These are phyloP conservation scores for Glareola pratincola DNA, from an alignment of 2,113 vertebrate genomes.

Conservation along the genomic window DNA sequence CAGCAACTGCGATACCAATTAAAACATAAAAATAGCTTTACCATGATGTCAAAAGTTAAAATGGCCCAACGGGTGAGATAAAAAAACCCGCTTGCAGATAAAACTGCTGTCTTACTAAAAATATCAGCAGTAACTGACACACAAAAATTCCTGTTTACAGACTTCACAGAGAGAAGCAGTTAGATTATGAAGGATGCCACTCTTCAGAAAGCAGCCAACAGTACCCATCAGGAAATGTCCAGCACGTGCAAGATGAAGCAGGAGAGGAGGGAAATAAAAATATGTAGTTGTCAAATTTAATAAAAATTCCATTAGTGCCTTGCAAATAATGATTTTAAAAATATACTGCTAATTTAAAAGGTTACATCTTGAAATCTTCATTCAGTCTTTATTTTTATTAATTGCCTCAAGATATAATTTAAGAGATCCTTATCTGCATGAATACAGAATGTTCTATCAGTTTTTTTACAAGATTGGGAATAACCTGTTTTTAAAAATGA, in stretches of 20 bases:
- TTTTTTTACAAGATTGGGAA: not conserved
- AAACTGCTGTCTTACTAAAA: not conserved
- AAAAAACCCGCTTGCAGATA: not conserved
- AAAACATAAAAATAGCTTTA: not conserved
- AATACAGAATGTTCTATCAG: not conserved
- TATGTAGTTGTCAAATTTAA: not conserved
- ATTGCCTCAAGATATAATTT: not conserved
- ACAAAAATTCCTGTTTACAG: not conserved
- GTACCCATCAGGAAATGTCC: not conserved
- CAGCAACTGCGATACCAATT: not conserved
- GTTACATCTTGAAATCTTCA: not conserved
- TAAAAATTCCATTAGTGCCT: not conserved
- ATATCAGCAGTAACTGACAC: not conserved
- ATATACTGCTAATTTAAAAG: not conserved
- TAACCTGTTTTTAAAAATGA: not conserved
- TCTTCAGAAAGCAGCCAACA: not conserved
- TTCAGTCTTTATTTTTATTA: not conserved
- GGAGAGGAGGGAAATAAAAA: not conserved
- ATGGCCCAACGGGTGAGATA: not conserved
- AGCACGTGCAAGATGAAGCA: rapidly evolving
- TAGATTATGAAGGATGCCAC: not conserved
- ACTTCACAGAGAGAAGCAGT: not conserved
- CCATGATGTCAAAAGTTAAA: not conserved
- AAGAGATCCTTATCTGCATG: not conserved
- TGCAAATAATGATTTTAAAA: not conserved